Evolutionary conservation across 2,888 invertebrate genomes (phyloP).

Genomic region (Mycalesis mineus): DNA sequence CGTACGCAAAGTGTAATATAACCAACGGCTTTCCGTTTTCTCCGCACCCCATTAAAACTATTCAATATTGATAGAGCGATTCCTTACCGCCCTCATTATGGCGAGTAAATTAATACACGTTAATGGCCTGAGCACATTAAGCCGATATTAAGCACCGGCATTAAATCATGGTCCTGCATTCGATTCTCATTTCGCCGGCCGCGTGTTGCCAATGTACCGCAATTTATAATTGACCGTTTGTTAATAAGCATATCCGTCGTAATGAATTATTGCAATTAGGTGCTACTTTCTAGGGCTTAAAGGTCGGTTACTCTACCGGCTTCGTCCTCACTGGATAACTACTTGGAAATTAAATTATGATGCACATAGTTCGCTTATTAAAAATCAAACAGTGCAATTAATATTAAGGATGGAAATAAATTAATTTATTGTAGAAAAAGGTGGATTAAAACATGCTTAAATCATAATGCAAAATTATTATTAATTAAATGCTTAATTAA

Average conservation of each 20-base stretch:
- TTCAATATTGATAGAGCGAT: constrained; percentile 2
- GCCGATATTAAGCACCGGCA: constrained; percentile 3
- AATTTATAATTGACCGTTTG: constrained; percentile 52
- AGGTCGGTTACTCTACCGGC: not conserved
- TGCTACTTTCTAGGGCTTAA: constrained; percentile 23
- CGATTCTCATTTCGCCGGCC: constrained; percentile 13
- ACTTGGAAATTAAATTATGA: too few relatives aligned
- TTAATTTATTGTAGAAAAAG: too few relatives aligned
- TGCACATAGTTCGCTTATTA: too few relatives aligned
- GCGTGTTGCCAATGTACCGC: constrained; percentile 40
- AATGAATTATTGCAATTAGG: constrained; percentile 48
- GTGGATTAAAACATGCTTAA: too few relatives aligned
- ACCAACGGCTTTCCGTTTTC: not conserved
- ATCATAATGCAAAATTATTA: too few relatives aligned
- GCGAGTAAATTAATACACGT: constrained; percentile 5
- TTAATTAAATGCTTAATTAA: too few relatives aligned
- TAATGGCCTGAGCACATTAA: constrained; percentile 2
- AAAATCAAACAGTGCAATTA: too few relatives aligned
- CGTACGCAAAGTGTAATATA: too few relatives aligned
- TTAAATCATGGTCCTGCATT: constrained; percentile 11
- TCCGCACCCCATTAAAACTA: not conserved
- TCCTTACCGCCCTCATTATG: constrained; percentile 5
- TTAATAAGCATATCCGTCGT: constrained; percentile 46
- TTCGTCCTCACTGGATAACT: not conserved
- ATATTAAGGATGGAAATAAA: too few relatives aligned